Percentiles rank a stretch among this genome's conserved stretches.
Evolutionary conservation across 2,888 invertebrate genomes (phyloP).

Genomic region (Pediacus dermestoides): DNA sequence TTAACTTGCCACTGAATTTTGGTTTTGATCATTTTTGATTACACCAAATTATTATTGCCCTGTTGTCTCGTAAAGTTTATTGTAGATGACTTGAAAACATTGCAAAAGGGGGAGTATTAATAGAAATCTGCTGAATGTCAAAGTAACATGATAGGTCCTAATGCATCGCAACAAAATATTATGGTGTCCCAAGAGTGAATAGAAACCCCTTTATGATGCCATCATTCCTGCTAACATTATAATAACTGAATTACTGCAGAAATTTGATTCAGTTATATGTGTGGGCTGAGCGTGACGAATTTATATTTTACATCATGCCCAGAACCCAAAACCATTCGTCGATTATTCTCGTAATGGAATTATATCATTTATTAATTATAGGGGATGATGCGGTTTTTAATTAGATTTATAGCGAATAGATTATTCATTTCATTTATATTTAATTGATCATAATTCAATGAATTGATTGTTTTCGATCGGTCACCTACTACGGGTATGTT

Average conservation of each 20-base stretch:
- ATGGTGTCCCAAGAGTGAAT: conserved; percentile 27
- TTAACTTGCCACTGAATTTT: too few relatives aligned
- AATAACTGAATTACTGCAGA: conserved; percentile 40
- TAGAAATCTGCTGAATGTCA: conserved; percentile 29
- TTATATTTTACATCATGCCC: conserved; percentile 40
- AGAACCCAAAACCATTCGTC: too few relatives aligned
- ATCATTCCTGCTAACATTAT: conserved; percentile 38
- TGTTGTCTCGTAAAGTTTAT: too few relatives aligned
- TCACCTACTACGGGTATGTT: too few relatives aligned
- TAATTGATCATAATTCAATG: too few relatives aligned
- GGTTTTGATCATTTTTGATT: too few relatives aligned
- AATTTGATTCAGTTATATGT: conserved; percentile 44
- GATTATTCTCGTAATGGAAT: conserved; percentile 38
- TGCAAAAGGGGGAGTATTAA: too few relatives aligned
- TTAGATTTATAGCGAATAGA: too few relatives aligned
- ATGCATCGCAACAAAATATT: conserved; percentile 29
- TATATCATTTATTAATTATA: conserved; percentile 41
- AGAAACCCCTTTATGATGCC: conserved; percentile 36
- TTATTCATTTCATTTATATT: too few relatives aligned
- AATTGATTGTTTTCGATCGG: too few relatives aligned
- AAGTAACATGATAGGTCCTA: conserved; percentile 20
- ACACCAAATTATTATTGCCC: too few relatives aligned
- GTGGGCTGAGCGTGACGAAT: conserved; percentile 44
- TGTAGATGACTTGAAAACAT: too few relatives aligned
- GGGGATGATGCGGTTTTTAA: conserved; percentile 31